Conservation (phyloP, 2,888 invertebrate genomes). For the Peribatodes rhomboidaria region DNA sequence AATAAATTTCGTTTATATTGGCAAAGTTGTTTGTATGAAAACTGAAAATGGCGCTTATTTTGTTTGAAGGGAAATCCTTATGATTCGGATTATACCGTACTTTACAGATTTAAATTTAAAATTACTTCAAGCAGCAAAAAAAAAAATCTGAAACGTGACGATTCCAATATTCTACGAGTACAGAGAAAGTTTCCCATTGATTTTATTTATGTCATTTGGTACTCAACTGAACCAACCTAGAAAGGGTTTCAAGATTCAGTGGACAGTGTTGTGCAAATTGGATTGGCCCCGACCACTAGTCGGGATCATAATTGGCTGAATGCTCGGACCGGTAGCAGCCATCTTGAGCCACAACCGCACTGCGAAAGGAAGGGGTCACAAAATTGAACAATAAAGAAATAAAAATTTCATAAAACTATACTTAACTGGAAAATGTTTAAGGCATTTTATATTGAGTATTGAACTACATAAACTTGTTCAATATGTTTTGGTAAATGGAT, state of each 20-base stretch:
- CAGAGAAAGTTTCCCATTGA: neutral
- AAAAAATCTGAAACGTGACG: neutral
- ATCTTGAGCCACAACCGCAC: conserved; percentile 48
- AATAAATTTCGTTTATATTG: too few relatives aligned
- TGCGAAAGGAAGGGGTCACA: conserved; percentile 51
- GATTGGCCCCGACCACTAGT: conserved; percentile 69
- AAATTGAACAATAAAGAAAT: conserved; percentile 18
- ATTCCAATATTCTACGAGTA: neutral
- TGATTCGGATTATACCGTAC: too few relatives aligned
- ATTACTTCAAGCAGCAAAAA: too few relatives aligned
- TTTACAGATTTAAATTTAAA: too few relatives aligned
- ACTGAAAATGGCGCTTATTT: too few relatives aligned
- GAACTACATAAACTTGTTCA: neutral
- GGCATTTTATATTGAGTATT: neutral
- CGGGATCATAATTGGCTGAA: conserved; percentile 70
- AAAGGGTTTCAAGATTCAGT: conserved; percentile 54
- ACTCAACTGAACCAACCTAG: conserved; percentile 45
- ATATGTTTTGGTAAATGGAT: too few relatives aligned
- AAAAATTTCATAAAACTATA: conserved; percentile 11
- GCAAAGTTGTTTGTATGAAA: too few relatives aligned
- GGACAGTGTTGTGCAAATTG: conserved; percentile 81
- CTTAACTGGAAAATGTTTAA: neutral
- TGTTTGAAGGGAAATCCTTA: too few relatives aligned
- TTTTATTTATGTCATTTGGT: neutral
- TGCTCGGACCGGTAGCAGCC: conserved; percentile 56